phyloP scores from a whole-genome alignment of 2,113 vertebrate species.

The Trogon melanurus region DNA sequence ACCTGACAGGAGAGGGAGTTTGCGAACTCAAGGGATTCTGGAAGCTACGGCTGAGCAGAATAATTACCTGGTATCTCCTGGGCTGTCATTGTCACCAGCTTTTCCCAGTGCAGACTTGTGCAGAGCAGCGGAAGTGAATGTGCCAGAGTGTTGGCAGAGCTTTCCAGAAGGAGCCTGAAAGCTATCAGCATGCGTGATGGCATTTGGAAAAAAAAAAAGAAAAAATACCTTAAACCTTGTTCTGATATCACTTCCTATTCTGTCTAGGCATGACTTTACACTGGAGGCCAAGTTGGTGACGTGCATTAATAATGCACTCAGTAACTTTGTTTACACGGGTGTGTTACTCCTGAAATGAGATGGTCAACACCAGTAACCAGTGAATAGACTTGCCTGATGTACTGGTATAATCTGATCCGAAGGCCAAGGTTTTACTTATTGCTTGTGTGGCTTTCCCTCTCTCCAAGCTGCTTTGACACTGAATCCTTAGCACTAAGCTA shows the following conservation, averaged over 20 bases:
- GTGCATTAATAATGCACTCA: background rate
- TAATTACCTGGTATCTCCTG: background rate
- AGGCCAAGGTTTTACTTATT: background rate
- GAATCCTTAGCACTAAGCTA: background rate
- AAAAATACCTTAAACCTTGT: background rate
- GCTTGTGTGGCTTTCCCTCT: background rate
- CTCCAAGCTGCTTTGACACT: background rate
- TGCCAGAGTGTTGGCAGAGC: background rate
- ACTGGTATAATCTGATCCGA: background rate
- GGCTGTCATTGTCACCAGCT: background rate
- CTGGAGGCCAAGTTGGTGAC: background rate
- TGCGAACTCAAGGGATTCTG: background rate
- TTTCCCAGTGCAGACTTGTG: slow-evolving; percentile 2
- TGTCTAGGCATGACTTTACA: background rate
- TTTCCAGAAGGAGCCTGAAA: background rate
- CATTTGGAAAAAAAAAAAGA: background rate
- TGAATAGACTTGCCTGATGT: background rate
- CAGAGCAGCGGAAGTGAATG: background rate
- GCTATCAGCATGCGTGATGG: background rate
- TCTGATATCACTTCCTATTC: background rate
- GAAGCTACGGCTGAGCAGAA: background rate
- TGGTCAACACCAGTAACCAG: background rate
- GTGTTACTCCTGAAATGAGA: background rate
- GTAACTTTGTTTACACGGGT: background rate
- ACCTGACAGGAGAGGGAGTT: background rate